A percentile compares a stretch with the other conserved stretches of the same genome.
Conservation (phyloP, 2,888 invertebrate genomes). For the Venustoraphidia nigricollis region DNA sequence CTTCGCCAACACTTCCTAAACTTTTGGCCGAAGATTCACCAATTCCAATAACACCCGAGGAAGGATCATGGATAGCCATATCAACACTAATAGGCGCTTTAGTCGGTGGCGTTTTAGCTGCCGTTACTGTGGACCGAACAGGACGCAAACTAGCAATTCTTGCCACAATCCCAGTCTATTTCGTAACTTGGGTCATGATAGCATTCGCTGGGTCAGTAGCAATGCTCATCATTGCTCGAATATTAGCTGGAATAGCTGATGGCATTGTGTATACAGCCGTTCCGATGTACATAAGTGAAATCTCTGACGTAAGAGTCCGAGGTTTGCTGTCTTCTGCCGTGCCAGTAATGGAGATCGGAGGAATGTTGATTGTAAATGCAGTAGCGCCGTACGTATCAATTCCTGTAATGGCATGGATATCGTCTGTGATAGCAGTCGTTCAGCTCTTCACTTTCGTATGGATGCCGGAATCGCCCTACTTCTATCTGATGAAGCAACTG, state of each 20-base stretch:
- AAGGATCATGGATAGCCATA: conserved; percentile 47
- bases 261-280: conserved; percentile 27
- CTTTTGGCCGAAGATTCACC: conserved; percentile 31
- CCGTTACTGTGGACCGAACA: conserved; percentile 43
- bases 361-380: conserved; percentile 35
- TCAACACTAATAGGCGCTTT: conserved; percentile 49
- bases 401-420: conserved; percentile 30
- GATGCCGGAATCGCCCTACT: conserved; percentile 44
- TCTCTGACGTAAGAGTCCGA: conserved; percentile 38
- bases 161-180: conserved; percentile 42
- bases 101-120: conserved; percentile 44
- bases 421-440: conserved; percentile 28
- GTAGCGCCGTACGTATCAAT: conserved; percentile 32
- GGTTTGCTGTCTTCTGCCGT: conserved; percentile 40
- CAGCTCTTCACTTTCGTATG: conserved; percentile 30
- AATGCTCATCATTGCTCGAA: conserved; percentile 32
- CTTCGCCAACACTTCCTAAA: conserved; percentile 38
- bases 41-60: conserved; percentile 31
- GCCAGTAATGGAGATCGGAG: conserved; percentile 35
- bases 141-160: conserved; percentile 48
- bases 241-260: conserved; percentile 45
- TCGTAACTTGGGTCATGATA: conserved; percentile 45
- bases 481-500: conserved; percentile 24
- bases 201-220: conserved; percentile 38
- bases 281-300: conserved; percentile 44